phyloP scores from a whole-genome alignment of 2,797 vertebrate genomes.

The Allobates femoralis region DNA sequence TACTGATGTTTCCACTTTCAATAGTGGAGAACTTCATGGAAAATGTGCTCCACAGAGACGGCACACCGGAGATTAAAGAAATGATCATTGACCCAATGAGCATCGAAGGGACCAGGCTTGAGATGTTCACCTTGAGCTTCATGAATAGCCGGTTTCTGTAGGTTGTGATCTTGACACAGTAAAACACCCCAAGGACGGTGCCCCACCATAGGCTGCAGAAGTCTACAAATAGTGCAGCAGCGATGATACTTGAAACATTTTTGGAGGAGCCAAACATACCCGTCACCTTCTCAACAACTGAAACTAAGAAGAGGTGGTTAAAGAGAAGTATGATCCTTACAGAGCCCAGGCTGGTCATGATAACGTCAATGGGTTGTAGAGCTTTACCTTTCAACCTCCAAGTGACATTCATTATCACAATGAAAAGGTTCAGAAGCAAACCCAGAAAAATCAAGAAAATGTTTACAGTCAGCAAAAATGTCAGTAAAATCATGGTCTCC shows the following conservation, averaged over 20 bases:
- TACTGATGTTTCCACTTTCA: not conserved
- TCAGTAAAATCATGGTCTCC: not conserved
- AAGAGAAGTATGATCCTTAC: not conserved
- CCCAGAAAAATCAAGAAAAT: not conserved
- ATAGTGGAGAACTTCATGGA: not conserved
- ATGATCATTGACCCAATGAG: conserved; percentile 64
- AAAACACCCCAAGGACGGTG: conserved; percentile 53
- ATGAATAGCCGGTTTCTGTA: conserved; percentile 65
- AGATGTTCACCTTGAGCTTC: conserved; percentile 68
- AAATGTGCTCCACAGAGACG: not conserved
- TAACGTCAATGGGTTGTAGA: not conserved
- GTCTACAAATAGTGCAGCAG: not conserved
- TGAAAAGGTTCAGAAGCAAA: conserved; percentile 16
- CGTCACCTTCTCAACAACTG: not conserved
- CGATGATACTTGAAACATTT: not conserved
- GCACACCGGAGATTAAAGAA: conserved; percentile 36
- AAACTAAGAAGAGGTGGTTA: not conserved
- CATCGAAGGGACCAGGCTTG: conserved; percentile 49
- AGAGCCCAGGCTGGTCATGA: not conserved
- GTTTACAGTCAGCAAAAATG: not conserved
- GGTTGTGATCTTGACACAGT: conserved; percentile 63
- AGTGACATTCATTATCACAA: not conserved
- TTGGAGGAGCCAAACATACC: not conserved
- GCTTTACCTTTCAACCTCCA: not conserved
- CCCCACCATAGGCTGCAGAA: conserved; percentile 58